Evolutionary conservation across 2,888 invertebrate species (phyloP).

Genomic region (Entomobrya multifasciata): DNA sequence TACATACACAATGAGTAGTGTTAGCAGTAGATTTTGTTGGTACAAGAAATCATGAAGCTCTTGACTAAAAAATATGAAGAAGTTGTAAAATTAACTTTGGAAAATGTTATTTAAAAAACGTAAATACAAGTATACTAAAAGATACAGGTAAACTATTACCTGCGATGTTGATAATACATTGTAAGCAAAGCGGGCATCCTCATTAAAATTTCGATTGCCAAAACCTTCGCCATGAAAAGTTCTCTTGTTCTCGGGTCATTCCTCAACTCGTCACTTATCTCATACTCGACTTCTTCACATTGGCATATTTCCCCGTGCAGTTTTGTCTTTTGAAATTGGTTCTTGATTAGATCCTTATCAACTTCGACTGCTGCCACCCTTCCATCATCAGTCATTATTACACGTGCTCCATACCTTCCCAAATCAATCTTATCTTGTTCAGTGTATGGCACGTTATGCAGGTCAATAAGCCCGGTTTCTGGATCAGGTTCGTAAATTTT

Average conservation of each 20-base stretch:
- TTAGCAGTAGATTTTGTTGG: conserved; percentile 27
- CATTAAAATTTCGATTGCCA: not conserved
- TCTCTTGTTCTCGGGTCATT: not conserved
- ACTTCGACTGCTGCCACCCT: conserved; percentile 52
- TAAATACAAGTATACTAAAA: not conserved
- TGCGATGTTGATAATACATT: not conserved
- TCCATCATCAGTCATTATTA: conserved; percentile 38
- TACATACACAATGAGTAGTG: conserved; percentile 42
- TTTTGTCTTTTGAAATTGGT: not conserved
- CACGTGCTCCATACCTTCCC: conserved; percentile 29
- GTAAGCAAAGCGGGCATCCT: not conserved
- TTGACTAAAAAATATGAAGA: not conserved
- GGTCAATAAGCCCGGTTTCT: not conserved
- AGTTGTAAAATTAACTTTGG: not conserved
- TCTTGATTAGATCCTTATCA: conserved; percentile 17
- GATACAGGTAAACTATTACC: no score
- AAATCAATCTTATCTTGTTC: conserved; percentile 31
- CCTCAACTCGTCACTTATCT: conserved; percentile 12
- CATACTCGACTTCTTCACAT: conserved; percentile 38
- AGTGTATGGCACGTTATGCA: not conserved
- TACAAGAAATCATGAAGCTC: conserved; percentile 51
- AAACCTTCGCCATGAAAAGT: conserved; percentile 50
- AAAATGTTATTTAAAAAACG: not conserved
- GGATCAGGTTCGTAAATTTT: conserved; percentile 41
- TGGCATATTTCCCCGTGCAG: conserved; percentile 35